Evolutionary conservation across 2,797 vertebrate species (phyloP), one percentile per base, ranked within the genome.

Genomic region (Chanos chanos): DNA sequence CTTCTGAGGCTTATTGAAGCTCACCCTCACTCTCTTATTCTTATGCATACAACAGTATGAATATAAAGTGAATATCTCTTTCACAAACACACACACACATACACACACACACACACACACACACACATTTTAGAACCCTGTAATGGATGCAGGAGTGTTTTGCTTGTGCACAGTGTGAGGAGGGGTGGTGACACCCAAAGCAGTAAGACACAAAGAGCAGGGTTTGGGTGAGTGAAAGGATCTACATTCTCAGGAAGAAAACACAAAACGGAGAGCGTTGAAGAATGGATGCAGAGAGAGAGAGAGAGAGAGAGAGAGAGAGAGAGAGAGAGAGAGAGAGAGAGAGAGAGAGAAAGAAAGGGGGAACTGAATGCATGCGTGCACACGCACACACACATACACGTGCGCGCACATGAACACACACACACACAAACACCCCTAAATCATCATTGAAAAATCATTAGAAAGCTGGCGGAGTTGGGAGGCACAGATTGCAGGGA

Each of bases 391-490:
- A 31, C 28, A 5, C n/a, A 21, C 33, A 30, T 24, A 5, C 53
- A 28, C 52, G 25, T 52, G 40, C 52, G 7, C 49, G 7, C 31
- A 1, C 31, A 4, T 30, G 4, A 49, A 13, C 54, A 36, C 47
- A 15, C 66, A 45, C 36, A 48, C 52, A 51, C 22, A 57, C 28
- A 70, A 31, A 64, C 59, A 62, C 33, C 47, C 37, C 60, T 61
- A 90, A 92, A 91, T 92, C 90, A 90, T 89, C 90, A 92, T 89
- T 81, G 83, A 81, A 93, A 94, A 92, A 87, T 90, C 92, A 92
- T 92, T 92, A 90, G 87, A 91, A 92, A 94, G 88, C 91, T 94
- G 92, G 84, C 70, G 62, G 77, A 77, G 77, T 82, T 81, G 85
- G 67, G 70, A 79, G 71, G 75, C 75, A 80, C 93, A 93, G 92